Percentiles rank a stretch among this genome's conserved stretches.
Evolutionary conservation across 2,888 invertebrate genomes (phyloP).

Genomic region (Euzetes globulus): DNA sequence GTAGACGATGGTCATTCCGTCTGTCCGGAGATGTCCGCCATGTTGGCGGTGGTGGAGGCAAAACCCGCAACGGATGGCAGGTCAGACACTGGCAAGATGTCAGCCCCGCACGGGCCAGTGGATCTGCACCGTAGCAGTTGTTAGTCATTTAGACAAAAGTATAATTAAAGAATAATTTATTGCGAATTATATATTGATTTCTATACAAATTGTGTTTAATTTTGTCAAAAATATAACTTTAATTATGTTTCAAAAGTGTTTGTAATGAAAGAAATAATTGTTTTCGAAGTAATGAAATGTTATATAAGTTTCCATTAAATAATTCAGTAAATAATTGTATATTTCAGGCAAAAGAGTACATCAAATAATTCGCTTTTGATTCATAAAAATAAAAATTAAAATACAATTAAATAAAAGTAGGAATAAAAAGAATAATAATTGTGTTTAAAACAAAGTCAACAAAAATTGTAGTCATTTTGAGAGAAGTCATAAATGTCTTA

Average conservation of each 20-base stretch:
- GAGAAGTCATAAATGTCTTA: background rate
- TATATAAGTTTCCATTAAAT: background rate
- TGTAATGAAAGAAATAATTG: background rate
- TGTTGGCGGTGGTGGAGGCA: no score
- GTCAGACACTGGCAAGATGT: no score
- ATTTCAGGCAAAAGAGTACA: no score
- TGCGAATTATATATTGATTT: background rate
- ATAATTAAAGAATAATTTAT: background rate
- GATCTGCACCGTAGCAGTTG: no score
- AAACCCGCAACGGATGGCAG: no score
- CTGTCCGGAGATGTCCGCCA: no score
- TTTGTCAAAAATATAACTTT: slow-evolving; percentile 14
- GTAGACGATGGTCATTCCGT: no score
- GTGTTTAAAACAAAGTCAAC: background rate
- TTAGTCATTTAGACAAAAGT: no score
- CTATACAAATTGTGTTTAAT: background rate
- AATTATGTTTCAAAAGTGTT: background rate
- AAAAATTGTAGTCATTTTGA: background rate
- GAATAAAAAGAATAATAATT: background rate
- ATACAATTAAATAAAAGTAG: background rate
- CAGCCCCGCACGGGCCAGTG: no score
- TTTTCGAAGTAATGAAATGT: background rate
- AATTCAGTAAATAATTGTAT: background rate
- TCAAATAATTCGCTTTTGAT: background rate
- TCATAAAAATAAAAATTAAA: background rate